These are phyloP conservation scores for Calidris pygmaea DNA, from an alignment of 2,113 vertebrate genomes.

Conservation along the genomic window DNA sequence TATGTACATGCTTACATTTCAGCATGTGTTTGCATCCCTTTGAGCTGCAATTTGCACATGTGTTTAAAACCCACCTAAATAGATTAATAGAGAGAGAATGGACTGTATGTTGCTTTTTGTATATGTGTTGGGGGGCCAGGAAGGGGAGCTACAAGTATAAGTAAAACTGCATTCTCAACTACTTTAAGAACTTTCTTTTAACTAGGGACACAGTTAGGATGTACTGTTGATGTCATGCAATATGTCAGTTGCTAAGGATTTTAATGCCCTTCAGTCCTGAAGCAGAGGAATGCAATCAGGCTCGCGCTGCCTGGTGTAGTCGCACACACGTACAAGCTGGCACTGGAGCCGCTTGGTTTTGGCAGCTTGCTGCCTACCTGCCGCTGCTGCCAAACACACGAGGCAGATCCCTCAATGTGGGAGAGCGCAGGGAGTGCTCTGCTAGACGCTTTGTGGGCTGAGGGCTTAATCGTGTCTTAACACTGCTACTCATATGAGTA, in stretches of 20 bases:
- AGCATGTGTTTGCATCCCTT: neutral
- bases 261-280: neutral
- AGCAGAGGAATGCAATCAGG: neutral
- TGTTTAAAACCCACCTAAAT: neutral
- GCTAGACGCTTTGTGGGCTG: neutral
- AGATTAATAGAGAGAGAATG: neutral
- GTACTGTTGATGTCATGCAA: neutral
- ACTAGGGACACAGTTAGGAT: neutral
- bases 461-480: neutral
- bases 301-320: neutral
- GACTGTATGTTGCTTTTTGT: neutral
- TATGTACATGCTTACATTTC: neutral
- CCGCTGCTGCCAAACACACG: neutral
- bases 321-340: neutral
- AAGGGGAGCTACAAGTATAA: neutral
- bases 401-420: neutral
- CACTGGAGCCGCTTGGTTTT: neutral
- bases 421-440: neutral
- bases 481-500: neutral
- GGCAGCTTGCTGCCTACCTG: slow-evolving; percentile 8
- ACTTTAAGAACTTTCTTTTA: neutral
- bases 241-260: neutral
- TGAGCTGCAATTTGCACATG: neutral
- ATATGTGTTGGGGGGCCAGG: accelerated
- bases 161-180: neutral